These are phyloP conservation scores for Helicoverpa zea DNA, from an alignment of 1,140 invertebrate species.

Conservation along the genomic window DNA sequence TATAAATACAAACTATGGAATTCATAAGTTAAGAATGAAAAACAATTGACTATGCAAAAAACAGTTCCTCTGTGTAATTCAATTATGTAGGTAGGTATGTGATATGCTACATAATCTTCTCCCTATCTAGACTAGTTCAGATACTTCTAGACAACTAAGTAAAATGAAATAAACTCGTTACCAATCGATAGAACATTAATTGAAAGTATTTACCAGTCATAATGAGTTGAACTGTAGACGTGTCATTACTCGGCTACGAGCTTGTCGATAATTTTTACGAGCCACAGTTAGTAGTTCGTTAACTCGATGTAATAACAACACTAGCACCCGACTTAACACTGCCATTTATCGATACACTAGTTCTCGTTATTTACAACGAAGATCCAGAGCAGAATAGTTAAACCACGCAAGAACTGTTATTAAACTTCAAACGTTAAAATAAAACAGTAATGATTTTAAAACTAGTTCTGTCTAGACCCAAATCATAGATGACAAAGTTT, in stretches of 20 bases:
- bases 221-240: constrained; percentile 4
- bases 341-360: constrained; percentile 1
- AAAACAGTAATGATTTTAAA: background rate
- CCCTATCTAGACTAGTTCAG: no score
- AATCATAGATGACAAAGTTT: background rate
- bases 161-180: no score
- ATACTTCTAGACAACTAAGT: no score
- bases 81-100: no score
- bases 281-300: constrained; percentile 31
- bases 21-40: no score
- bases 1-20: no score
- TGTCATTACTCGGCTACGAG: constrained; percentile 24
- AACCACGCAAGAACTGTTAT: background rate
- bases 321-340: constrained; percentile 10
- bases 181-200: background rate
- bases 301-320: constrained; percentile 37
- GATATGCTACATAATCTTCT: no score
- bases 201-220: background rate
- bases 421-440: background rate
- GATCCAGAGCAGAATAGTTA: background rate
- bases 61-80: no score
- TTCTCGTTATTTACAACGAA: constrained; percentile 17
- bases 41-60: no score
- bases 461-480: background rate
- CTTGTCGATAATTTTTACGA: constrained; percentile 29